These are phyloP conservation scores for Brachionus rotundiformis DNA, from an alignment of 1,140 invertebrate genomes.

Conservation along the genomic window DNA sequence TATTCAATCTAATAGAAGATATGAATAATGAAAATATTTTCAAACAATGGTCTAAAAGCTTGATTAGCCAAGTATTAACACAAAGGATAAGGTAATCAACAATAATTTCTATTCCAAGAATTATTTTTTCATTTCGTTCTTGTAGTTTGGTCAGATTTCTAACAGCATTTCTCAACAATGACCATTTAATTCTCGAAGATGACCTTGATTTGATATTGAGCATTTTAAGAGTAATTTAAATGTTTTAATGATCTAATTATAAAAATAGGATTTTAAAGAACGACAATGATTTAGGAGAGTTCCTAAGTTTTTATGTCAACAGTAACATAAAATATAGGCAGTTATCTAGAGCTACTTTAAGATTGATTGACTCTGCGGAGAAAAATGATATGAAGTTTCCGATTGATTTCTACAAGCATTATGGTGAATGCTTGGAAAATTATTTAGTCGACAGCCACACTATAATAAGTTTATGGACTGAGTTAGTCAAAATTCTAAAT, in stretches of 20 bases:
- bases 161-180: neutral
- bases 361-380: neutral
- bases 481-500: neutral
- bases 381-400: neutral
- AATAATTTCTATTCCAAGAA: neutral
- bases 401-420: neutral
- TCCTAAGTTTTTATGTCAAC: slow-evolving; percentile 28
- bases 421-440: slow-evolving; percentile 7
- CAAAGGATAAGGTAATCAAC: neutral
- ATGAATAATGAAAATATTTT: slow-evolving; percentile 32
- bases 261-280: no score
- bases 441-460: slow-evolving; percentile 30
- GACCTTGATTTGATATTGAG: neutral
- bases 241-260: no score
- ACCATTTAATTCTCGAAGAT: slow-evolving; percentile 39
- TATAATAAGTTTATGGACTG: neutral
- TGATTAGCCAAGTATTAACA: neutral
- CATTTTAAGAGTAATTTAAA: neutral
- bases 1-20: slow-evolving; percentile 40
- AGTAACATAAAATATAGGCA: slow-evolving; percentile 22
- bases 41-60: neutral
- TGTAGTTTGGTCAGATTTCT: neutral
- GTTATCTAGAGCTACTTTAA: neutral
- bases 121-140: neutral
- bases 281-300: neutral